Percentiles rank a stretch among this genome's conserved stretches.
These are phyloP conservation scores for Phanerotoma sp. DNA, from an alignment of 2,888 invertebrate genomes.

Conservation along the genomic window DNA sequence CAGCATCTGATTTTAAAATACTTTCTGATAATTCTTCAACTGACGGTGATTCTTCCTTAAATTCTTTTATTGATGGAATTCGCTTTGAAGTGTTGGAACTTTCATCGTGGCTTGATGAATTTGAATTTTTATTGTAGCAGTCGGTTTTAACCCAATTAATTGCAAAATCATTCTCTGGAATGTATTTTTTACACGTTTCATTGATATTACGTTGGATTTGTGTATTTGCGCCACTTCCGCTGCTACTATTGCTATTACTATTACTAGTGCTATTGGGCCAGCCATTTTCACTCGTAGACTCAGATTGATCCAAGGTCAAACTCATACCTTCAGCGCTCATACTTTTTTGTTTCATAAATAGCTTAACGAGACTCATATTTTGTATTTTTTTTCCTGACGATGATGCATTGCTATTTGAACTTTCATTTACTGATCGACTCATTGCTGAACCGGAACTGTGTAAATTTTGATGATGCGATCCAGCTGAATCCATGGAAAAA, in stretches of 20 bases:
- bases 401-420: slow-evolving; percentile 47
- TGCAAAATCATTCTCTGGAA: slow-evolving; percentile 49
- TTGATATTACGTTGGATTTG: slow-evolving; percentile 47
- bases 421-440: slow-evolving; percentile 52
- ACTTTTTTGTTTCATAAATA: slow-evolving; percentile 89
- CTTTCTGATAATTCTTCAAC: slow-evolving; percentile 59
- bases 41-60: slow-evolving; percentile 61
- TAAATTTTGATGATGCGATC: slow-evolving; percentile 49
- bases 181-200: slow-evolving; percentile 35
- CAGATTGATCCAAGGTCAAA: slow-evolving; percentile 72
- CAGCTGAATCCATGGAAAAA: slow-evolving; percentile 62
- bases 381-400: slow-evolving; percentile 62
- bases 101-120: slow-evolving; percentile 36
- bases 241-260: slow-evolving; percentile 64
- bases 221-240: slow-evolving; percentile 57
- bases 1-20: slow-evolving; percentile 51
- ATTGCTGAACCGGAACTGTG: slow-evolving; percentile 49
- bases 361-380: slow-evolving; percentile 79
- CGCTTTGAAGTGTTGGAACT: slow-evolving; percentile 40
- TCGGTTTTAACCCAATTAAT: slow-evolving; percentile 55
- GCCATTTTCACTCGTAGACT: slow-evolving; percentile 67
- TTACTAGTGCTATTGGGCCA: slow-evolving; percentile 76
- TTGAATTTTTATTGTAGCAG: slow-evolving; percentile 36
- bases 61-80: slow-evolving; percentile 34
- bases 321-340: slow-evolving; percentile 76